Percentiles rank a stretch among this genome's conserved stretches.
Conservation (phyloP, 2,113 vertebrate species). For the Strix uralensis region DNA sequence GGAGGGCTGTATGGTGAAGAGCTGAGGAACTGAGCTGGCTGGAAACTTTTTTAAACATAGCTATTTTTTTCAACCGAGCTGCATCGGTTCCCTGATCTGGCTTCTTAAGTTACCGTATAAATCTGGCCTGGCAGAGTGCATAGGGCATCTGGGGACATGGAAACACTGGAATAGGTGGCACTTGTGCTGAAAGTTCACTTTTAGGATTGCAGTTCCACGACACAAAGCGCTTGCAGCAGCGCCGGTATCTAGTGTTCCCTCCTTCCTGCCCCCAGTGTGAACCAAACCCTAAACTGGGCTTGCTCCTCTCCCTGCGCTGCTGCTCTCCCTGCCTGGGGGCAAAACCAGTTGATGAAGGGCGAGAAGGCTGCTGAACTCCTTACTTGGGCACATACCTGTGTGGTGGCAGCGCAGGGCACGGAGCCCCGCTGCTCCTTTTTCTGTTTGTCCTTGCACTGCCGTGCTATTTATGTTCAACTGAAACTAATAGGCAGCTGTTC, state of each 20-base stretch:
- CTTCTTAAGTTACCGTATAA: not conserved
- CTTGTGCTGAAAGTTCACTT: not conserved
- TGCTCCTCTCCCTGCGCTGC: not conserved
- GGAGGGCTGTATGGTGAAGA: not conserved
- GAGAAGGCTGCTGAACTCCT: rapidly evolving
- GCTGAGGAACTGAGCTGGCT: not conserved
- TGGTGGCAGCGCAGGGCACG: not conserved
- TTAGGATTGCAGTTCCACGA: not conserved
- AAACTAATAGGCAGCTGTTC: not conserved
- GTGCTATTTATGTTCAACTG: not conserved
- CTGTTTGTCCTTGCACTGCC: not conserved
- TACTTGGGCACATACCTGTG: not conserved
- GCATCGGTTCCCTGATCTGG: not conserved
- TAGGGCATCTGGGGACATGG: not conserved
- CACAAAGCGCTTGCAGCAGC: not conserved
- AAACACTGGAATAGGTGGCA: not conserved
- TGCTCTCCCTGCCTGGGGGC: not conserved
- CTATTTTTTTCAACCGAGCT: not conserved
- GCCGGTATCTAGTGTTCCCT: not conserved
- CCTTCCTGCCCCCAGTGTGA: not conserved
- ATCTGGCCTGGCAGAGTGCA: not conserved
- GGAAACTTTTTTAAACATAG: not conserved
- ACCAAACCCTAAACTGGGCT: not conserved
- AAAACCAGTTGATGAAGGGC: not conserved
- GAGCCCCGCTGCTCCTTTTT: not conserved